Evolutionary conservation across 2,113 vertebrate genomes (phyloP), one percentile per base, ranked within the genome.

Genomic region (Hydrochoerus hydrochaeris): DNA sequence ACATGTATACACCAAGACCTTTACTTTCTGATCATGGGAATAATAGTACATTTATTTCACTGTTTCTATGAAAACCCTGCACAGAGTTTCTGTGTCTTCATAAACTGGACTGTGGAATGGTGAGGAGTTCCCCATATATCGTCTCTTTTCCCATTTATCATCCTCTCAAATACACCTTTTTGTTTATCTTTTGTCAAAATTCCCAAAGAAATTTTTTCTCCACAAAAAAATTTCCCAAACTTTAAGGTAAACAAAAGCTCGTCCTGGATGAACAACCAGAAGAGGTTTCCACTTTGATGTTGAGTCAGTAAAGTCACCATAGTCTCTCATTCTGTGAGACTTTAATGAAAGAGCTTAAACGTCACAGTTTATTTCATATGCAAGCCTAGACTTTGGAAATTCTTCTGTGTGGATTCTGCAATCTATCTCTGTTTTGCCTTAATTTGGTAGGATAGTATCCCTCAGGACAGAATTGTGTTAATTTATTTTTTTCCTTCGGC

Each of bases 281-380:
- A 62, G 63, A 24, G 41, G 22, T 54, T 94, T 35, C 58, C 71
- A 26, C 88, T 87, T 49, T 11, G 5, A 58, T 60, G 10, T 24
- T 65, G 30, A 12, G 17, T 88, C 5, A 65, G 46, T 32, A 20
- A 69, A 49, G 4, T 82, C 1, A 1, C 46, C 46, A 13, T 7
- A 7, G 19, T 38, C 62, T 81, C 99, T 99, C 98, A 99, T 99
- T 97, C 99, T 99, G 98, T 99, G 99, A 26, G 99, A 99, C 98
- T 99, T 99, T 98, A 99, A 98, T 97, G 99, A 98, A 95, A 99
- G 99, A 95, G 99, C 99, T 98, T 99, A 99, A 98, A 99, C 99
- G 95, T 99, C 99, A 96, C 99, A 99, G 98, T 99, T 99, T 99
- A 99, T 99, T 97, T 99, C 99, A 98, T 99, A 99, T 91, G 98